phyloP scores from a whole-genome alignment of 2,113 vertebrate species.

The Galemys pyrenaicus region DNA sequence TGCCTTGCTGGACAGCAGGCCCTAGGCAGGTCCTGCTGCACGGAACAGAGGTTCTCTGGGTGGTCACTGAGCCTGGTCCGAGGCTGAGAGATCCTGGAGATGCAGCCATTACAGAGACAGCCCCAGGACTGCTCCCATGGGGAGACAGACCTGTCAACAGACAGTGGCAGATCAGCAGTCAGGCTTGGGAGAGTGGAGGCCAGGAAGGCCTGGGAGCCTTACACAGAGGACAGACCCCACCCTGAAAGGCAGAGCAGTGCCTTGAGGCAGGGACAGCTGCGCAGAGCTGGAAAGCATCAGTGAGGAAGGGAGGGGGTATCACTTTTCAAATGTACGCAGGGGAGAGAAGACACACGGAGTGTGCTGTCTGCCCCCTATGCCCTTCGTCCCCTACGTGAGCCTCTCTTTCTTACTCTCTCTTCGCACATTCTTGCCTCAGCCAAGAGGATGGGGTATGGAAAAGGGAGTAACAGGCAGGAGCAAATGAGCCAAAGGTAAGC shows the following conservation, averaged over 20 bases:
- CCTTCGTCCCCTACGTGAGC: conserved; percentile 70
- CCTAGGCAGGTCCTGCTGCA: neutral
- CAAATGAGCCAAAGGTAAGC: neutral
- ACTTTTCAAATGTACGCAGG: neutral
- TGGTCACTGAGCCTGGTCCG: conserved; percentile 21
- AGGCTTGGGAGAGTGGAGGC: neutral
- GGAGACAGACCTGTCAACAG: neutral
- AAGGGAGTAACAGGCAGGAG: neutral
- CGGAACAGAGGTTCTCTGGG: neutral
- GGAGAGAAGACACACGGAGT: neutral
- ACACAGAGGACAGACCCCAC: neutral
- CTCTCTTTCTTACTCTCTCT: neutral
- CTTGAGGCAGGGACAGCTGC: neutral
- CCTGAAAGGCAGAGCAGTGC: neutral
- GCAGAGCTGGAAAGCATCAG: neutral
- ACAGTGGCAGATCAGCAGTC: neutral
- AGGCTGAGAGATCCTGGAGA: conserved; percentile 24
- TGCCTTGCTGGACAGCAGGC: neutral
- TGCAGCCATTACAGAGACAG: rapidly evolving
- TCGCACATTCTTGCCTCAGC: neutral
- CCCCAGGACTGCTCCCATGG: too few relatives aligned
- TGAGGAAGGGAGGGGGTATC: conserved; percentile 40
- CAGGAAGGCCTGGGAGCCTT: neutral
- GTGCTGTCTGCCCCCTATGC: too few relatives aligned
- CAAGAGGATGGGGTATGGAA: neutral